Evolutionary conservation across 2,113 vertebrate genomes (phyloP).

Genomic region (Hippocampus guttulatus): DNA sequence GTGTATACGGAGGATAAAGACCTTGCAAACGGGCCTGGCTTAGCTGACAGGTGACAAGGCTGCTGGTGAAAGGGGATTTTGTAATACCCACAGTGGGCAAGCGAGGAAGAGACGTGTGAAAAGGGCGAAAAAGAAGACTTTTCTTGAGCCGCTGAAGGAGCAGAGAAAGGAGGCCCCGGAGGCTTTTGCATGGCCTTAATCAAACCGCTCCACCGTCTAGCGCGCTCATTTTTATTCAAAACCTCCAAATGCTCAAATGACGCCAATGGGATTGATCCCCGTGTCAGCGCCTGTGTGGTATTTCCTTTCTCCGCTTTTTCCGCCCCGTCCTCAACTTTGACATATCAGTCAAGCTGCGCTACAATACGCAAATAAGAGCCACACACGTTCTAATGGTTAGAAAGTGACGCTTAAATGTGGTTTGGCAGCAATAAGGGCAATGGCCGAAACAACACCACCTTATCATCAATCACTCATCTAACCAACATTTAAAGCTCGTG

Average conservation of each 20-base stretch:
- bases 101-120: slow-evolving; percentile 76
- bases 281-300: slow-evolving; percentile 77
- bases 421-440: slow-evolving; percentile 7
- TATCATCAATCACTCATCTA: background rate
- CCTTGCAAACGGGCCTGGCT: slow-evolving; percentile 78
- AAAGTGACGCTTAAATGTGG: slow-evolving; percentile 52
- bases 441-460: too few relatives aligned
- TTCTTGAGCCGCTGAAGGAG: slow-evolving; percentile 65
- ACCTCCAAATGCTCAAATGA: slow-evolving; percentile 73
- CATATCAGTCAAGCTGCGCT: slow-evolving; percentile 68
- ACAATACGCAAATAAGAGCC: slow-evolving; percentile 45
- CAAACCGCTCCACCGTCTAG: slow-evolving; percentile 75
- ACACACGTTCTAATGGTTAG: slow-evolving; percentile 43
- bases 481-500: background rate
- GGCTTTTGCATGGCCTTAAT: slow-evolving; percentile 65
- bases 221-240: slow-evolving; percentile 74
- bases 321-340: slow-evolving; percentile 66
- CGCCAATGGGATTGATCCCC: slow-evolving; percentile 72
- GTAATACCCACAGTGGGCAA: slow-evolving; percentile 80
- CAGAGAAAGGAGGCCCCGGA: slow-evolving; percentile 62
- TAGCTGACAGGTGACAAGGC: slow-evolving; percentile 84
- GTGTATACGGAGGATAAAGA: slow-evolving; percentile 78
- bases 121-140: slow-evolving; percentile 77
- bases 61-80: slow-evolving; percentile 81
- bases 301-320: slow-evolving; percentile 61